These are phyloP conservation scores for Cephus rjabovi DNA, from an alignment of 2,888 invertebrate genomes.

Conservation along the genomic window DNA sequence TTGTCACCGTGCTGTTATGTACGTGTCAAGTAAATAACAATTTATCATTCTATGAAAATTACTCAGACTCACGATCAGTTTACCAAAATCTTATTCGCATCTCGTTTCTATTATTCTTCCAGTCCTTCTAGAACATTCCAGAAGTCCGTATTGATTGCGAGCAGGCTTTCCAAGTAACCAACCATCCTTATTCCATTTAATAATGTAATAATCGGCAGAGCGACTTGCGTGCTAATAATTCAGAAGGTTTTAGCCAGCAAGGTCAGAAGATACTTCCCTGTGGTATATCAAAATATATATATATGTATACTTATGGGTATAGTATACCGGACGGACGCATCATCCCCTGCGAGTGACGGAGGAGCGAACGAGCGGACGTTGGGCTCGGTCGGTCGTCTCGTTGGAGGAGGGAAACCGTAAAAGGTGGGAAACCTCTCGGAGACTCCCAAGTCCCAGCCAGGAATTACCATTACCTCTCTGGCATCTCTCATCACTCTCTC, in stretches of 20 bases:
- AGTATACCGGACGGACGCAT: slow-evolving; percentile 2
- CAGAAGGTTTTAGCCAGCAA: background rate
- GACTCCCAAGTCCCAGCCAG: slow-evolving; percentile 58
- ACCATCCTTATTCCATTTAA: background rate
- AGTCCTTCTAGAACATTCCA: background rate
- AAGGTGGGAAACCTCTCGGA: slow-evolving; percentile 66
- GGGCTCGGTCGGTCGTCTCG: slow-evolving; percentile 25
- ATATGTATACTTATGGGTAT: background rate
- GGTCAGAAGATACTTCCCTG: background rate
- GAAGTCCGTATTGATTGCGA: background rate
- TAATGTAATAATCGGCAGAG: background rate
- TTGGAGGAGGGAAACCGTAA: slow-evolving; percentile 63
- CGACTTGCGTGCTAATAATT: background rate
- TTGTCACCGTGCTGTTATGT: background rate
- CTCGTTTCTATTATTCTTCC: background rate
- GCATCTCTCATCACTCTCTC: slow-evolving; percentile 50
- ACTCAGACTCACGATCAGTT: background rate
- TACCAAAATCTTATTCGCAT: background rate
- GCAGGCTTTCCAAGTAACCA: background rate
- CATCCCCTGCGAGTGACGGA: slow-evolving; percentile 15
- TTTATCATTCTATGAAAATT: background rate
- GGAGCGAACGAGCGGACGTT: slow-evolving; percentile 27
- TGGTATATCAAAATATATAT: background rate
- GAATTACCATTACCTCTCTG: slow-evolving; percentile 60
- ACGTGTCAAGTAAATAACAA: background rate